Evolutionary conservation across 2,797 vertebrate genomes (phyloP), one percentile per base, ranked within the genome.

Genomic region (Phaenicophaeus curvirostris): DNA sequence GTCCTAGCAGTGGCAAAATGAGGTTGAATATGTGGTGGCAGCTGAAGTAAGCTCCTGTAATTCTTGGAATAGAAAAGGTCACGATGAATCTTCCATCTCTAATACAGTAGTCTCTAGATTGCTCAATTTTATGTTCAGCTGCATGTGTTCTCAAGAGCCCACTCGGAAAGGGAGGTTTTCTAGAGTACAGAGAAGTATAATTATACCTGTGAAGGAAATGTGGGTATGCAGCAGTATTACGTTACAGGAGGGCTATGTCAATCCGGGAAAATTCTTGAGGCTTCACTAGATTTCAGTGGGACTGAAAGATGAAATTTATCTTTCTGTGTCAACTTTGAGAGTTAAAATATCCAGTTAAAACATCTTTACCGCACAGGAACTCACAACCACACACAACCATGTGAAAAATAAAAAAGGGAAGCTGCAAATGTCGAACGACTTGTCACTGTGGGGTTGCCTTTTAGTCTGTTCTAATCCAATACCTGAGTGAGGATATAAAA

Each of bases 371-470:
- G 9, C 46, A 8, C 37, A 7, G 10, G 24, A 17, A 15, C 21
- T 82, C 10, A 25, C 7, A 35, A 25, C 11, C 5, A 4, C 7
- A 13, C 6, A 6, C 3, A 55, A 30, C 14, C 1, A 2, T 6
- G 6, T 51, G 42, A 75, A 41, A 61, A 68, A 63, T 14, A 42
- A 9, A 31, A 31, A 35, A 51, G 14, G 27, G 31, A 68, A 66
- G 6, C 8, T 46, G 21, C 44, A 27, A 41, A 33, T 15, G 8
- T 76, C 8, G 48, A 57, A 23, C n/a, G 11, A 8, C 20, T 69
- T 63, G 10, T 39, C 24, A 9, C 5, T 53, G 3, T 42, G 24
- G 18, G 8, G 48, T 7, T n/a, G n/a, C 15, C 24, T 58, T 89
- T 87, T 39, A 27, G 5, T 19, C 28, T 68, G 14, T 24, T 87